These are phyloP conservation scores for Pterocles gutturalis DNA, from an alignment of 2,113 vertebrate species.

Conservation along the genomic window DNA sequence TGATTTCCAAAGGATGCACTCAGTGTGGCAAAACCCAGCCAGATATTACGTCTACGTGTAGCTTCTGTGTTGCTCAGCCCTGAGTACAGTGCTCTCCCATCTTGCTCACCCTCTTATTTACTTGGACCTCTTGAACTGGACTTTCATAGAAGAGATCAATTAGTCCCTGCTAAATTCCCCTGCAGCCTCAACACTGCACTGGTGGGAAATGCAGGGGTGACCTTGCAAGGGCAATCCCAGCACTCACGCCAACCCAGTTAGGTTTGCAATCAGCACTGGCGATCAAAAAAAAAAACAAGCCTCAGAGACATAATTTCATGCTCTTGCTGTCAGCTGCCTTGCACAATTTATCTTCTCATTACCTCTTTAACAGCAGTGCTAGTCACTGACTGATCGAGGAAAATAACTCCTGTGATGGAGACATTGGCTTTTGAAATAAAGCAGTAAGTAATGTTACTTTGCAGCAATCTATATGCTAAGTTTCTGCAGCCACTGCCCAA, in stretches of 20 bases:
- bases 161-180: neutral
- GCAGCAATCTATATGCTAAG: neutral
- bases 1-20: neutral
- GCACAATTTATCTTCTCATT: conserved; percentile 49
- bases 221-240: neutral
- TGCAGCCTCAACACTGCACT: neutral
- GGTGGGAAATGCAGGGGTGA: neutral
- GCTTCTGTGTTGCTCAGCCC: neutral
- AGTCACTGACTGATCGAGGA: neutral
- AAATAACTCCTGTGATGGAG: conserved; percentile 24
- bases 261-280: neutral
- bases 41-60: neutral
- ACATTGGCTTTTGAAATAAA: neutral
- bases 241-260: neutral
- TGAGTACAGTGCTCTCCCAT: neutral
- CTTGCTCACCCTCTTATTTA: neutral
- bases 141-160: neutral
- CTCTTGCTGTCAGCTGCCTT: conserved; percentile 14
- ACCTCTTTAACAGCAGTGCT: conserved; percentile 32
- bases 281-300: neutral
- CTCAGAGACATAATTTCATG: conserved; percentile 29
- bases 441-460: neutral
- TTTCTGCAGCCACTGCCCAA: neutral
- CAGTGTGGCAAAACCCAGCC: neutral
- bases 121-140: neutral